These are phyloP conservation scores for Drosophila neoperkinsi DNA, from an alignment of 2,888 invertebrate genomes.

Conservation along the genomic window DNA sequence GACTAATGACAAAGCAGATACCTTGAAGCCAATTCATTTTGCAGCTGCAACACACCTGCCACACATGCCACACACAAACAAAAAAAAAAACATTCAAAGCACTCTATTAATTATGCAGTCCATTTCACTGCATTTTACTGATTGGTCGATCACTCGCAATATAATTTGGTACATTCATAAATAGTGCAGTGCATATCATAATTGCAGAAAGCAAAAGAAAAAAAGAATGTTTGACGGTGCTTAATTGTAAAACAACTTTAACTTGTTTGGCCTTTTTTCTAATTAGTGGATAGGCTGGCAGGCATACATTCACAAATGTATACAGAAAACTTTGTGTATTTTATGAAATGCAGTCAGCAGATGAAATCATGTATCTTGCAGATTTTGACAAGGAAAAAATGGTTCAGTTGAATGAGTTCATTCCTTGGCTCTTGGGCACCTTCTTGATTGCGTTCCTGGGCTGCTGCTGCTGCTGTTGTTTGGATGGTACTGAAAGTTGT, in stretches of 20 bases:
- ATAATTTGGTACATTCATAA: background rate
- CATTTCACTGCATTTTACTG: background rate
- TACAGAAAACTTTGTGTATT: background rate
- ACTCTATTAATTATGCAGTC: background rate
- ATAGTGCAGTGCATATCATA: too few relatives aligned
- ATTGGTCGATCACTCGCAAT: background rate
- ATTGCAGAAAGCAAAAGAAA: too few relatives aligned
- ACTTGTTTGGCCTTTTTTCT: too few relatives aligned
- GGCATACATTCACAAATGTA: background rate
- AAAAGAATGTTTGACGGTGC: too few relatives aligned
- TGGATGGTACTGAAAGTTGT: constrained; percentile 72
- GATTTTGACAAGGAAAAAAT: background rate
- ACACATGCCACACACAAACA: background rate
- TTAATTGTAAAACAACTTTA: background rate
- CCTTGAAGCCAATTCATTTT: background rate
- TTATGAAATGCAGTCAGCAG: background rate
- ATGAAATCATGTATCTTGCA: background rate
- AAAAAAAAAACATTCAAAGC: background rate
- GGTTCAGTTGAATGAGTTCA: background rate
- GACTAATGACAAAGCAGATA: background rate
- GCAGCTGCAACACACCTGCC: background rate
- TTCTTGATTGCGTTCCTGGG: constrained; percentile 1
- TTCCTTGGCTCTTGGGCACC: background rate
- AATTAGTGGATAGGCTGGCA: background rate
- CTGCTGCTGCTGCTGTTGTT: constrained; percentile 22